These are phyloP conservation scores for Opisthocomus hoazin DNA, from an alignment of 2,113 vertebrate genomes.

Conservation along the genomic window DNA sequence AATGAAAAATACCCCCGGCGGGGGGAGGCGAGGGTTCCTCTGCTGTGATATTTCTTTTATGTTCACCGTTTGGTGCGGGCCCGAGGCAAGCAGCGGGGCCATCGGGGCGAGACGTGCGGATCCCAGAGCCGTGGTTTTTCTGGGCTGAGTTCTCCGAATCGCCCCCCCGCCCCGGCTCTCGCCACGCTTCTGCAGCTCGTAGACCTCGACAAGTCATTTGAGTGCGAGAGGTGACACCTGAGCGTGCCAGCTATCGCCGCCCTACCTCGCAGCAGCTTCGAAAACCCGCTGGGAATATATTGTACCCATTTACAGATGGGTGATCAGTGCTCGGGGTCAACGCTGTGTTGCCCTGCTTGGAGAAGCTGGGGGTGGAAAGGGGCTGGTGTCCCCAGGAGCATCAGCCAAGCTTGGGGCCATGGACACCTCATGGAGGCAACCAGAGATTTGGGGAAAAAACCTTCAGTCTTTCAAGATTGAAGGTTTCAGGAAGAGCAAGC, in stretches of 20 bases:
- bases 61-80: neutral
- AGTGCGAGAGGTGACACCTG: neutral
- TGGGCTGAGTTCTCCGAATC: neutral
- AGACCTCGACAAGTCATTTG: neutral
- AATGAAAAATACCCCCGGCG: neutral
- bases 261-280: neutral
- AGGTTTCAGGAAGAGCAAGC: neutral
- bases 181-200: neutral
- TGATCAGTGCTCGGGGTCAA: neutral
- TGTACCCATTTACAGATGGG: neutral
- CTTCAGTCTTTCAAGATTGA: neutral
- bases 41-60: neutral
- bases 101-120: neutral
- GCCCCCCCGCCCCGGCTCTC: neutral
- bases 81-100: accelerated
- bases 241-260: neutral
- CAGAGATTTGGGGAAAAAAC: neutral
- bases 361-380: neutral
- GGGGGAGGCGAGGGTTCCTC: neutral
- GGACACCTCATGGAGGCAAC: neutral
- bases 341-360: neutral
- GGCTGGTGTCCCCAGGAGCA: neutral
- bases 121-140: neutral
- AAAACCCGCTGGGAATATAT: neutral
- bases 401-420: neutral